Evolutionary conservation across 2,888 invertebrate species (phyloP), one percentile per base, ranked within the genome.

Genomic region (Myopa tessellatipennis): DNA sequence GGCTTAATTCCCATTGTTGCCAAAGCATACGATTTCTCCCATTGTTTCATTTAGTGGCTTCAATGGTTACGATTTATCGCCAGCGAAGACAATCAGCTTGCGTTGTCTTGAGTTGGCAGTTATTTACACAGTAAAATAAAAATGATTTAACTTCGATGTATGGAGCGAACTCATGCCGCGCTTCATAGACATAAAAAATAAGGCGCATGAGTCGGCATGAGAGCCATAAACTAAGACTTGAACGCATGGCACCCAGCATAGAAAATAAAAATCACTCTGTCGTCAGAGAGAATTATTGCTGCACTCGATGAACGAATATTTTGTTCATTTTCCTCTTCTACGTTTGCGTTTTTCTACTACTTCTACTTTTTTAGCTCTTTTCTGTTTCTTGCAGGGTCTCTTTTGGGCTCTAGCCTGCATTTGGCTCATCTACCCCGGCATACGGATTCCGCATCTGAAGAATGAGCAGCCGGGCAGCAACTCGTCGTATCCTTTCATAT

Each of bases 381-480:
- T 68, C 36, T 38, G 14, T 12, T 60, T 50, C 52, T 34, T 58
- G 79, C 87, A 94, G 94, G 94, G 94, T 79, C 89, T 94, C 80
- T 94, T 91, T 85, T 94, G 94, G 94, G 94, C 94, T 10, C 88
- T 93, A 78, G 93, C 93, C 40, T 93, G 94, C 86, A 94, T 93
- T 84, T 93, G 93, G 92, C 89, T 93, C 38, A 90, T 94, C 82
- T 92, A 93, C 87, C 92, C 92, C 36, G 92, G 91, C 72, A 91
- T 91, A 4, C 85, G 87, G 16, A 92, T 94, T 85, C 94, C 94
- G 0, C 93, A 94, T 84, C 90, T 94, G 73, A 92, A 92, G 87
- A 93, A 93, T 76, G 94, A 94, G 87, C 84, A 90, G 4, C 92
- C 92, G 84, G 89, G 86, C 55, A 91, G 92, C 60, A 93, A 92